Evolutionary conservation across 2,113 vertebrate species (phyloP), one percentile per base, ranked within the genome.

Genomic region (Anas platyrhynchos): DNA sequence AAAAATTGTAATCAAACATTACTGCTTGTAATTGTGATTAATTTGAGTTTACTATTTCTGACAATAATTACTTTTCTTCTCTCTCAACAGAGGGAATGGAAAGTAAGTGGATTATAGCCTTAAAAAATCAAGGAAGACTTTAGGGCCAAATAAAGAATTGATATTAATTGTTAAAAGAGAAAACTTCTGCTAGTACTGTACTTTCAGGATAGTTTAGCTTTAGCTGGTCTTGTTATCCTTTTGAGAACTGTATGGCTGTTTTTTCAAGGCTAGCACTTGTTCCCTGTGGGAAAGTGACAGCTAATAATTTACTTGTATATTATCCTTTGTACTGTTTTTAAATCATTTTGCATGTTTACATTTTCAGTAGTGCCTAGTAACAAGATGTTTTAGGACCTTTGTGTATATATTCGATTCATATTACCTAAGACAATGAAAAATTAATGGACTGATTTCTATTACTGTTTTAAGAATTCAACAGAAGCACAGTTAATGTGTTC

Each of bases 11-110:
- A 96, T 93, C 86, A 93, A 79, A 94, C 73, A 90, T 93, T 95
- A 95, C 61, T 96, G 52, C 87, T 90, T 92, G 56, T 97, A 97
- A 97, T 96, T 96, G 61, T 96, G 95, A 97, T 97, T 95, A 97
- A 97, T 97, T 91, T 29, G 63, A 90, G 82, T 97, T 97, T 96
- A 80, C 38, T 85, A 36, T 91, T 95, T 97, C 86, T 95, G 88
- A 96, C 85, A 96, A 94, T 59, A 93, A 89, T 90, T 92, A 86
- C 71, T 88, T 94, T 95, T 89, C 44, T 78, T 91, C 63, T 69
- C 83, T 81, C 14, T 56, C 34, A 69, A 55, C 14, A 56, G 26
- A 62, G 5, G 43, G 41, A 93, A 81, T 59, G 62, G 8, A 73
- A 94, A 93, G 34, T 56, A 86, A 93, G 63, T 55, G 32, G 48